Conservation (phyloP, 2,113 vertebrate species). For the Pseudorhombus dupliciocellatus region DNA sequence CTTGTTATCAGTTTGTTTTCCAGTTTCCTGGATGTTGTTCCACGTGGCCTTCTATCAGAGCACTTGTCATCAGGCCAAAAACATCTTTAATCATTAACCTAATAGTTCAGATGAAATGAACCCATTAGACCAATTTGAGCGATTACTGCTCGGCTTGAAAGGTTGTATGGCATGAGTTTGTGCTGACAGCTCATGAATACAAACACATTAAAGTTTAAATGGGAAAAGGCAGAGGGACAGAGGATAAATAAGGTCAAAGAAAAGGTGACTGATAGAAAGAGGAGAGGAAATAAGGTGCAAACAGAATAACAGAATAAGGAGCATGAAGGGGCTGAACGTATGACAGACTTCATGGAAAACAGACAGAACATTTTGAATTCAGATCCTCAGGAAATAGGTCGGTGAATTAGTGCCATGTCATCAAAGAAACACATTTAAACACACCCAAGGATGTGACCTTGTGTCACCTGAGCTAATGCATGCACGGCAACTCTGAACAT, state of each 20-base stretch:
- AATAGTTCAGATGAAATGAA: conserved; percentile 54
- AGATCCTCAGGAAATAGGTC: conserved; percentile 5
- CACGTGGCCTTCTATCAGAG: conserved; percentile 8
- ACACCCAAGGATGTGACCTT: not conserved
- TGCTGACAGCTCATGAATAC: not conserved
- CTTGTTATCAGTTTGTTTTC: conserved; percentile 1
- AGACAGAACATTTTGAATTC: not conserved
- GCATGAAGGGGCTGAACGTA: no score
- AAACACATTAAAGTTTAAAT: not conserved
- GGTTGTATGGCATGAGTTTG: not conserved
- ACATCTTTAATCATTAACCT: conserved; percentile 40
- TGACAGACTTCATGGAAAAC: no score
- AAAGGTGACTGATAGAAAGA: not conserved
- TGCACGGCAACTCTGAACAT: conserved; percentile 9
- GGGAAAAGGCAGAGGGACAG: not conserved
- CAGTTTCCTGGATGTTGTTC: conserved; percentile 7
- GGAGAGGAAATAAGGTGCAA: not conserved
- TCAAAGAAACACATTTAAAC: not conserved
- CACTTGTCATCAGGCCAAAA: conserved; percentile 5
- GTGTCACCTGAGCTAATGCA: conserved; percentile 3
- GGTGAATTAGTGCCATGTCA: not conserved
- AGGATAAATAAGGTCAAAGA: not conserved
- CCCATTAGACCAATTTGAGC: conserved; percentile 18
- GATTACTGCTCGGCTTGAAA: conserved; percentile 23
- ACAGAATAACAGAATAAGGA: not conserved